These are phyloP conservation scores for Cotesia congregata DNA, from an alignment of 2,888 invertebrate species.

Conservation along the genomic window DNA sequence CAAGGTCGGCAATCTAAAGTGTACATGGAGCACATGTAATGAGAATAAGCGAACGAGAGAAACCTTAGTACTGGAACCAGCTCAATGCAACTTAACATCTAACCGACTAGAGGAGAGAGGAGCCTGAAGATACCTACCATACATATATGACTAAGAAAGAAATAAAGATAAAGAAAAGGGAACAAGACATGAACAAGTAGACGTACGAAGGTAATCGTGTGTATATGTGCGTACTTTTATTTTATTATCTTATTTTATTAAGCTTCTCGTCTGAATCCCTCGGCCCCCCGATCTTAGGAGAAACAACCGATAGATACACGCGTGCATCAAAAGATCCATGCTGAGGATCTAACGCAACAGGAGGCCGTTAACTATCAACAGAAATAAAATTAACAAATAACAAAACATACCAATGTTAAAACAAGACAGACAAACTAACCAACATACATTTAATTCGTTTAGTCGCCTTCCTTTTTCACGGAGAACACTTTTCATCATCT, in stretches of 20 bases:
- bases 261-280: not conserved
- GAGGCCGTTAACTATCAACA: constrained; percentile 31
- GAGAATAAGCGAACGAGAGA: constrained; percentile 15
- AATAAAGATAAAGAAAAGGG: not conserved
- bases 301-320: not conserved
- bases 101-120: not conserved
- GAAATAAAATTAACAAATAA: constrained; percentile 1
- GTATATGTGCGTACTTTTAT: constrained; percentile 2
- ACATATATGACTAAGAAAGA: constrained; percentile 3
- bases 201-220: constrained; percentile 18
- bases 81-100: not conserved
- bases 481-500: not conserved
- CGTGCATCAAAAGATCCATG: constrained; percentile 22
- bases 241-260: not conserved
- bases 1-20: constrained; percentile 57
- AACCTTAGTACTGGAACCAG: not conserved
- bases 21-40: constrained; percentile 10
- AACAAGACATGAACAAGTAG: constrained; percentile 2
- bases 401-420: not conserved
- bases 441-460: not conserved
- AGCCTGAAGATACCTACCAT: not conserved
- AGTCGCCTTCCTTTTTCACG: too few species aligned
- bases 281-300: not conserved
- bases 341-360: constrained; percentile 28
- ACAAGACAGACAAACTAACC: constrained; percentile 14